A percentile compares a stretch with the other conserved stretches of the same genome.
phyloP scores from a whole-genome alignment of 1,140 invertebrate genomes.

The Pteromalus puparum region DNA sequence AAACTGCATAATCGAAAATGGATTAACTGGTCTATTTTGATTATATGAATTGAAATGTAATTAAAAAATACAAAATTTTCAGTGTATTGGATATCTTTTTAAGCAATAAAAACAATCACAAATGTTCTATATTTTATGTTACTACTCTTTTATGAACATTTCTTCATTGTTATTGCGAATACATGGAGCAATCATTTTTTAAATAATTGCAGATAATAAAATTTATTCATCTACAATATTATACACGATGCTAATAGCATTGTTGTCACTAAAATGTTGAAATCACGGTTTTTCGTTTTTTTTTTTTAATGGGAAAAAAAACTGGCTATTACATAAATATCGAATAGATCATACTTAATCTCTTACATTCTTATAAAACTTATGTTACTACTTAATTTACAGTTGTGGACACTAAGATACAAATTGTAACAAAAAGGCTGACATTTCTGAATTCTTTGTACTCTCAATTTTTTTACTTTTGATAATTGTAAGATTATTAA shows the following conservation, averaged over 20 bases:
- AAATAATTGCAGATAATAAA: background rate
- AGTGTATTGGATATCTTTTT: no score
- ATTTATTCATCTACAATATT: background rate
- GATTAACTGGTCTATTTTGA: no score
- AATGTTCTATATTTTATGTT: background rate
- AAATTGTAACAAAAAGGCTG: constrained; percentile 34
- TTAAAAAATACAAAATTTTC: no score
- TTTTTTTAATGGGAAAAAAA: background rate
- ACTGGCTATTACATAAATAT: background rate
- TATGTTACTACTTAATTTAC: constrained; percentile 22
- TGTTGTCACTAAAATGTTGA: background rate
- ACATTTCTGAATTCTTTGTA: constrained; percentile 29
- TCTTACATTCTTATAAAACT: constrained; percentile 37
- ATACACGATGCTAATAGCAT: background rate
- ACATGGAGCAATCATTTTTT: background rate
- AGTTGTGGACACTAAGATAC: constrained; percentile 19
- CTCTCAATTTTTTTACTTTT: constrained; percentile 43
- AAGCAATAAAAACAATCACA: background rate
- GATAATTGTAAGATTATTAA: constrained; percentile 8
- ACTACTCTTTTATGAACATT: background rate
- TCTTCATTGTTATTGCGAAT: constrained; percentile 12
- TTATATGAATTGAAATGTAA: no score
- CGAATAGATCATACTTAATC: constrained; percentile 18
- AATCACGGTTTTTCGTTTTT: background rate
- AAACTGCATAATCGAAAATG: no score